Percentiles rank a stretch among this genome's conserved stretches.
phyloP scores from a whole-genome alignment of 2,113 vertebrate genomes.

The Neolamprologus longior region DNA sequence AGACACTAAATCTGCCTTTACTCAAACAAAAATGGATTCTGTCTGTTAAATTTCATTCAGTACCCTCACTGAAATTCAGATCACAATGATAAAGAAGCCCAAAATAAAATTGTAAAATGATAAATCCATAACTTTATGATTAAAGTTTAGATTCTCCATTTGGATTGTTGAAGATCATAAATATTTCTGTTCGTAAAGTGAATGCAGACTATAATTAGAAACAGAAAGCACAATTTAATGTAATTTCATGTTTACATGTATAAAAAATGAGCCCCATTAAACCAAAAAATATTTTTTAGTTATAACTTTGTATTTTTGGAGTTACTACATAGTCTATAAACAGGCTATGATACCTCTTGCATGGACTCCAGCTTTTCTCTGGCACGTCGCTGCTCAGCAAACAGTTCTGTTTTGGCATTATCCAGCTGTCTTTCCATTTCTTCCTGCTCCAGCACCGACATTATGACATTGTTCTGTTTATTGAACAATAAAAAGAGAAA shows the following conservation, averaged over 20 bases:
- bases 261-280: neutral
- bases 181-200: neutral
- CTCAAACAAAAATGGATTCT: neutral
- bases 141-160: neutral
- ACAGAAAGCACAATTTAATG: neutral
- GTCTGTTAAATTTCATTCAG: neutral
- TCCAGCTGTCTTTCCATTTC: slow-evolving; percentile 67
- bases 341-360: slow-evolving; percentile 55
- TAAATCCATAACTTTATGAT: neutral
- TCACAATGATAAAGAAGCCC: neutral
- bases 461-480: neutral
- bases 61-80: neutral
- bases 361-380: slow-evolving; percentile 60
- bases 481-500: neutral
- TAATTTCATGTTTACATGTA: neutral
- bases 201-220: neutral
- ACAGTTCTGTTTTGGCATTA: slow-evolving; percentile 57
- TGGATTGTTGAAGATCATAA: neutral
- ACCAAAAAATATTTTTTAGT: neutral
- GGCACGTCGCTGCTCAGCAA: slow-evolving; percentile 62
- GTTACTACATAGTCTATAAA: neutral
- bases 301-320: neutral
- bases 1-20: neutral
- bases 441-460: slow-evolving; percentile 64
- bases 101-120: neutral